These are phyloP conservation scores for Gymnogyps californianus DNA, from an alignment of 2,113 vertebrate species.

Conservation along the genomic window DNA sequence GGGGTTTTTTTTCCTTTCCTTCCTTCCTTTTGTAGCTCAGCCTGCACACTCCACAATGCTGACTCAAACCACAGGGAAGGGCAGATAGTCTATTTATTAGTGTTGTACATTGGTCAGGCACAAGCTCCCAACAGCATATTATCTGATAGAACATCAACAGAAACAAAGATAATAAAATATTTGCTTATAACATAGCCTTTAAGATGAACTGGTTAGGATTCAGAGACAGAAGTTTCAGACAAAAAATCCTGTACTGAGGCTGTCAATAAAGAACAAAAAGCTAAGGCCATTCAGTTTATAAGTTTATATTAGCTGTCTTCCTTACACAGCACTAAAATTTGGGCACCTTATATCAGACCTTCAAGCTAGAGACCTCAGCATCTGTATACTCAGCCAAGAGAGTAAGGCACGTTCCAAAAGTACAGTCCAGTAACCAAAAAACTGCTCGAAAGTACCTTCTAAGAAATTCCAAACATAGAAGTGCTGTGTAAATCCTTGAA, in stretches of 20 bases:
- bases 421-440: background rate
- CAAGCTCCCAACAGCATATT: conserved; percentile 41
- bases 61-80: conserved; percentile 46
- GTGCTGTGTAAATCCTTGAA: background rate
- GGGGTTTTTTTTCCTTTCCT: background rate
- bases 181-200: conserved; percentile 20
- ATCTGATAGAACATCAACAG: conserved; percentile 28
- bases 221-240: conserved; percentile 28
- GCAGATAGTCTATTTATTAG: conserved; percentile 48
- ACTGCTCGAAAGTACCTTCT: background rate
- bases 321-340: background rate
- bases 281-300: background rate
- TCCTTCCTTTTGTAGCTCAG: conserved; percentile 27
- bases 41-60: background rate
- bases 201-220: conserved; percentile 4
- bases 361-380: background rate
- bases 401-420: background rate
- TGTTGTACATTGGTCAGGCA: conserved; percentile 20
- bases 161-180: conserved; percentile 48
- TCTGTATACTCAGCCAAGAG: background rate
- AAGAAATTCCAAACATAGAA: background rate
- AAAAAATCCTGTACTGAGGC: background rate
- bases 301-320: background rate
- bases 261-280: background rate
- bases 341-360: background rate